Conservation (phyloP, 2,113 vertebrate species). For the Protobothrops mucrosquamatus region DNA sequence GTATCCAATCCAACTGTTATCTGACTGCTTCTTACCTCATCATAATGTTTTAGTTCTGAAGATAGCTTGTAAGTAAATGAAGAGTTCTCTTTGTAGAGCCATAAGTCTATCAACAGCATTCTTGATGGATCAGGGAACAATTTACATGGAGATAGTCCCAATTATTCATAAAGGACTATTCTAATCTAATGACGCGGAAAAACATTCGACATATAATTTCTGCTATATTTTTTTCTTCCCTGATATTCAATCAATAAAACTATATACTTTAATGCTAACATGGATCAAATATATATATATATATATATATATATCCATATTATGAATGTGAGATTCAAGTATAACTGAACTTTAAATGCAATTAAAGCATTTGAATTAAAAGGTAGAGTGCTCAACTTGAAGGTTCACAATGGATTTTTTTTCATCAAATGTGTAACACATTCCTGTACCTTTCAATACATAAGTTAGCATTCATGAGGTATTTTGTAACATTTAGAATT, state of each 20-base stretch:
- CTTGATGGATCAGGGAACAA: background rate
- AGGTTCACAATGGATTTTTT: background rate
- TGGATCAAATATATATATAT: too few relatives aligned
- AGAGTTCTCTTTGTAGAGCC: background rate
- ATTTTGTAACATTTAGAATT: constrained; percentile 15
- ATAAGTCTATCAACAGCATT: background rate
- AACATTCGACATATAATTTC: background rate
- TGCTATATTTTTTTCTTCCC: background rate
- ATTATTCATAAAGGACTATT: background rate
- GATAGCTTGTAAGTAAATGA: background rate
- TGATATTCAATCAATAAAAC: background rate
- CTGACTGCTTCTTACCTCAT: background rate
- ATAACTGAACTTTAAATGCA: background rate
- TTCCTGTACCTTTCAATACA: background rate
- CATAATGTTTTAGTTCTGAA: background rate
- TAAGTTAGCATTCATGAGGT: constrained; percentile 5
- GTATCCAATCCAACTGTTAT: background rate
- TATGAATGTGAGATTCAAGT: background rate
- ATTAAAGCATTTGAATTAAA: background rate
- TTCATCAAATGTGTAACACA: background rate
- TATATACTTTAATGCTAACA: background rate
- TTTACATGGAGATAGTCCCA: background rate
- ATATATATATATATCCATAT: background rate
- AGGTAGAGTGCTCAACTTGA: background rate
- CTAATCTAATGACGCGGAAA: background rate